These are phyloP conservation scores for Aradus depressus DNA, from an alignment of 2,888 invertebrate species.

Conservation along the genomic window DNA sequence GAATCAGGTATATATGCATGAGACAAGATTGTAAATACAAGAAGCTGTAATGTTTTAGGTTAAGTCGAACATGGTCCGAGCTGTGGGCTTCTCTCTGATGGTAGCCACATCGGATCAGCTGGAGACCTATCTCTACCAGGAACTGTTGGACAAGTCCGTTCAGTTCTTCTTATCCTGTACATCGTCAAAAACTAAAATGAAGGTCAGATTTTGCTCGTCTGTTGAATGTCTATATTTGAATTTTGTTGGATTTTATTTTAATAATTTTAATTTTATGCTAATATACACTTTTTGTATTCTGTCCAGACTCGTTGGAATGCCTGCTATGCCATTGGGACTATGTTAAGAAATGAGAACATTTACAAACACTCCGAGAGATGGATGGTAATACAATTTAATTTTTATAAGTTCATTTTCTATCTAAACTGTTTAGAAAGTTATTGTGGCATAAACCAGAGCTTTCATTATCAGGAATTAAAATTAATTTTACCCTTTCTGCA, in stretches of 20 bases:
- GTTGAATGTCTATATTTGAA: no score
- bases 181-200: conserved; percentile 64
- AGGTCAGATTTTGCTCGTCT: conserved; percentile 40
- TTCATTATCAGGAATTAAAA: no score
- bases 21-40: not conserved
- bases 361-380: conserved; percentile 37
- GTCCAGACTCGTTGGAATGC: conserved; percentile 72
- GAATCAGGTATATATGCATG: no score
- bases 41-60: conserved; percentile 32
- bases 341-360: conserved; percentile 46
- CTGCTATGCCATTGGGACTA: conserved; percentile 74
- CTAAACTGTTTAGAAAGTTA: no score
- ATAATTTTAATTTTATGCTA: not conserved
- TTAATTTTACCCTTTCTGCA: no score
- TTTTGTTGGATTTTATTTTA: not conserved
- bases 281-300: not conserved
- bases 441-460: no score
- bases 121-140: conserved; percentile 35
- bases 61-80: conserved; percentile 65
- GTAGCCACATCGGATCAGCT: conserved; percentile 47
- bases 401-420: conserved; percentile 9
- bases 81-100: conserved; percentile 66
- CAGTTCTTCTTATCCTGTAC: conserved; percentile 57
- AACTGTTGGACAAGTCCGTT: conserved; percentile 42
- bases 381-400: conserved; percentile 39